These are phyloP conservation scores for Phthorimaea operculella DNA, from an alignment of 1,140 invertebrate species.

Conservation along the genomic window DNA sequence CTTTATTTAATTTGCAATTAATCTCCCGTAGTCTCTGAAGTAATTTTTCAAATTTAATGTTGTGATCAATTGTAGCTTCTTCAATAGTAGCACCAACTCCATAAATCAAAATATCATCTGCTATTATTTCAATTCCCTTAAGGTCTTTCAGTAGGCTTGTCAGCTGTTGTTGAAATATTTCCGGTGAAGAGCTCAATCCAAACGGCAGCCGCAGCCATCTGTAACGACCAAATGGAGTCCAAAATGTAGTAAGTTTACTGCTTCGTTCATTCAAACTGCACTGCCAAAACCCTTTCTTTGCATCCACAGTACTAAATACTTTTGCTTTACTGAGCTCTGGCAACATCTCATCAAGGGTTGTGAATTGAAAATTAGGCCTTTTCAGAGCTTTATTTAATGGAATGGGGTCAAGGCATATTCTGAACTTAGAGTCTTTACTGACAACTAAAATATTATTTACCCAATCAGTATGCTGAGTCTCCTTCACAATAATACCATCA, in stretches of 20 bases:
- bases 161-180: slow-evolving; percentile 21
- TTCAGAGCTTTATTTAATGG: slow-evolving; percentile 40
- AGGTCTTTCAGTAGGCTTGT: slow-evolving; percentile 13
- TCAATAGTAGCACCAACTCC: slow-evolving; percentile 9
- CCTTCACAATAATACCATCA: not conserved
- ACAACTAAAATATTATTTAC: not conserved
- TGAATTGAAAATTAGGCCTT: slow-evolving; percentile 23
- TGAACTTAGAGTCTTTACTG: slow-evolving; percentile 26
- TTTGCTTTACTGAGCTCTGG: slow-evolving; percentile 24
- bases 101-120: slow-evolving; percentile 24
- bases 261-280: slow-evolving; percentile 12
- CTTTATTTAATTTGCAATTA: too few relatives aligned
- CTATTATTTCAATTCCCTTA: slow-evolving; percentile 11
- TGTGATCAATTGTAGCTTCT: slow-evolving; percentile 7
- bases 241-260: slow-evolving; percentile 13
- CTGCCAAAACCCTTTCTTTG: slow-evolving; percentile 23
- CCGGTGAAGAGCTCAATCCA: slow-evolving; percentile 32
- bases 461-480: not conserved
- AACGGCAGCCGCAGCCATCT: slow-evolving; percentile 28
- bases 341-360: slow-evolving; percentile 24
- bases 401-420: slow-evolving; percentile 43
- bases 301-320: slow-evolving; percentile 36
- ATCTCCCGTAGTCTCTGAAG: slow-evolving; percentile 16
- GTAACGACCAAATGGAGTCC: slow-evolving; percentile 14
- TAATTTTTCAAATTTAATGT: slow-evolving; percentile 11